These are phyloP conservation scores for Mohoua ochrocephala DNA, from an alignment of 2,113 vertebrate species.

Conservation along the genomic window DNA sequence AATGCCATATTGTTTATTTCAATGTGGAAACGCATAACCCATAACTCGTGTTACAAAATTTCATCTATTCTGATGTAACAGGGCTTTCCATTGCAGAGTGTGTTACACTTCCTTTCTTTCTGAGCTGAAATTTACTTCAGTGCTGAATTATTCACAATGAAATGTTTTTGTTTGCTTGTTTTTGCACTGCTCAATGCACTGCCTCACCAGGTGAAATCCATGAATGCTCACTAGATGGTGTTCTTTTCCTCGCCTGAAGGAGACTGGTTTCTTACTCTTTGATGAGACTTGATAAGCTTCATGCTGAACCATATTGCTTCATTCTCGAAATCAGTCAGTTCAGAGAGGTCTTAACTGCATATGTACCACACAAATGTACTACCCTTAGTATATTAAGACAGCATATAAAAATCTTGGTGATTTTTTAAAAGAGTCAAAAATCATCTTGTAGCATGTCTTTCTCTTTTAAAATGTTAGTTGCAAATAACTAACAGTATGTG, in stretches of 20 bases:
- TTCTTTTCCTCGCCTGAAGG: background rate
- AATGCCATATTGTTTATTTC: background rate
- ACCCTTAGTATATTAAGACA: background rate
- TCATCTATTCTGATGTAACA: background rate
- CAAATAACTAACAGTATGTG: background rate
- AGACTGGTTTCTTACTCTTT: background rate
- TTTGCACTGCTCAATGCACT: background rate
- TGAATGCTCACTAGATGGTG: background rate
- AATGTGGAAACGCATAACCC: background rate
- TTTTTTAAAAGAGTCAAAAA: background rate
- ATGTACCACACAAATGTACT: background rate
- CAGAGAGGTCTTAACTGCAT: background rate
- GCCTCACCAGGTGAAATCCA: background rate
- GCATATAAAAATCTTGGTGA: background rate
- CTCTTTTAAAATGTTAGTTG: background rate
- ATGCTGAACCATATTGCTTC: background rate
- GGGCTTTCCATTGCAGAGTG: background rate
- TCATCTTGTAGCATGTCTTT: background rate
- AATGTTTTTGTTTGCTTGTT: background rate
- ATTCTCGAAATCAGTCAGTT: background rate
- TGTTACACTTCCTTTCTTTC: background rate
- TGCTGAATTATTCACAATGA: background rate
- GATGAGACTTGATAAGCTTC: background rate
- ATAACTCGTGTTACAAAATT: background rate
- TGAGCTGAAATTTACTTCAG: background rate